These are phyloP conservation scores for Ophonus ardosiacus DNA, from an alignment of 2,888 invertebrate species.

Conservation along the genomic window DNA sequence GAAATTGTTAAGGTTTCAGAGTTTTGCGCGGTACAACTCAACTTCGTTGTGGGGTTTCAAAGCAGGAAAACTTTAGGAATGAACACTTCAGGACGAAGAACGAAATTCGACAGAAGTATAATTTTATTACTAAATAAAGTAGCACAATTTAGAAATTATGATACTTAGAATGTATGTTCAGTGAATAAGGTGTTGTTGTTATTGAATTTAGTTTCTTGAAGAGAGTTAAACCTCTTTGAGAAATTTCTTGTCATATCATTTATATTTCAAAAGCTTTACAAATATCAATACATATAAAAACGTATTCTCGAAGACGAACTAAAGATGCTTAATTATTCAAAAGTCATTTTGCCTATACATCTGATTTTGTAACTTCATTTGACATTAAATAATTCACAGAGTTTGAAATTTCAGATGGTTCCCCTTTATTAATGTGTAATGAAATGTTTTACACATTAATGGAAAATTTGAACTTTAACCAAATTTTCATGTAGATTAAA, in stretches of 20 bases:
- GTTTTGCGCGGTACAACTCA: background rate
- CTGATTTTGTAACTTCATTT: slow-evolving; percentile 53
- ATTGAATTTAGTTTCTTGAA: slow-evolving; percentile 1
- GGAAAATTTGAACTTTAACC: slow-evolving; percentile 52
- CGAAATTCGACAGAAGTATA: background rate
- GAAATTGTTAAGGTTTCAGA: slow-evolving; percentile 33
- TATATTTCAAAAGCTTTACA: slow-evolving; percentile 5
- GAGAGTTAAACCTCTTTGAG: slow-evolving; percentile 13
- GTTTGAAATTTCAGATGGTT: slow-evolving; percentile 44
- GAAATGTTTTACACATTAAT: slow-evolving; percentile 55
- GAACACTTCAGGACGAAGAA: background rate
- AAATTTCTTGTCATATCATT: background rate
- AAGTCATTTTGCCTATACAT: slow-evolving; percentile 42
- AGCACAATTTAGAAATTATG: background rate
- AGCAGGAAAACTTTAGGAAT: slow-evolving; percentile 9
- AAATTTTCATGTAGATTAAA: slow-evolving; percentile 50
- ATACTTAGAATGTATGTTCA: background rate
- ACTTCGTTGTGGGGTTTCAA: slow-evolving; percentile 6
- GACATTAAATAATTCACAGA: slow-evolving; percentile 51
- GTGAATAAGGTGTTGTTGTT: slow-evolving; percentile 2
- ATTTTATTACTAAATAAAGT: slow-evolving; percentile 10
- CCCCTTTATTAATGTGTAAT: slow-evolving; percentile 43
- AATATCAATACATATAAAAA: background rate
- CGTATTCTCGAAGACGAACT: background rate
- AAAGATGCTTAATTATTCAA: slow-evolving; percentile 37